Conservation (phyloP, 2,888 invertebrate species). For the Phengaris arion region DNA sequence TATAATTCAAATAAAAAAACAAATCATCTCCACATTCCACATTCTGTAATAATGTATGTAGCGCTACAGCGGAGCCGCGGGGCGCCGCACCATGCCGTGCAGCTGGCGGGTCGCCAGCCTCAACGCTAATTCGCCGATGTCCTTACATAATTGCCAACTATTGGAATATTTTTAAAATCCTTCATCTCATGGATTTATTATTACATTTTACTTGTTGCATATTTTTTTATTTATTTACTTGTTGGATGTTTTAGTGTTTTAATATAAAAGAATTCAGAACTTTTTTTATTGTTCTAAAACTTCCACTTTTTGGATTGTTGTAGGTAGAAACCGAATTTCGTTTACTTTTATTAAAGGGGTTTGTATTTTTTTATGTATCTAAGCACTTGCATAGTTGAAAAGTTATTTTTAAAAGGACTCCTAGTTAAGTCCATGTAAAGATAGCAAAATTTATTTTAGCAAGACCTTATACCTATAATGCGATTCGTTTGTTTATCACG, state of each 20-base stretch:
- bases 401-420: neutral
- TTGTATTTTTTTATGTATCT: too few species aligned
- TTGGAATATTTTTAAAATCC: constrained; percentile 47
- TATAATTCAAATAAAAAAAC: too few species aligned
- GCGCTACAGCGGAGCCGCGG: constrained; percentile 36
- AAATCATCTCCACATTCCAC: neutral
- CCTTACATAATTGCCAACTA: constrained; percentile 73
- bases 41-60: constrained; percentile 31
- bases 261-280: neutral
- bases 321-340: too few species aligned
- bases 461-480: neutral
- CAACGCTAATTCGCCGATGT: constrained; percentile 69
- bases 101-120: constrained; percentile 64
- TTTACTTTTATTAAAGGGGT: too few species aligned
- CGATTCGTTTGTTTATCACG: constrained; percentile 22
- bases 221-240: constrained; percentile 1
- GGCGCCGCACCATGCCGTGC: constrained; percentile 41
- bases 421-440: neutral
- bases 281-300: neutral
- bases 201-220: constrained; percentile 19
- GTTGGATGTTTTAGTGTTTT: neutral
- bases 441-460: neutral
- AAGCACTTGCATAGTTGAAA: neutral
- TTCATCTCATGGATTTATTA: constrained; percentile 4
- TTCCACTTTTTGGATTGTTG: too few species aligned